Conservation (phyloP, 2,888 invertebrate species). For the Diaperis boleti region DNA sequence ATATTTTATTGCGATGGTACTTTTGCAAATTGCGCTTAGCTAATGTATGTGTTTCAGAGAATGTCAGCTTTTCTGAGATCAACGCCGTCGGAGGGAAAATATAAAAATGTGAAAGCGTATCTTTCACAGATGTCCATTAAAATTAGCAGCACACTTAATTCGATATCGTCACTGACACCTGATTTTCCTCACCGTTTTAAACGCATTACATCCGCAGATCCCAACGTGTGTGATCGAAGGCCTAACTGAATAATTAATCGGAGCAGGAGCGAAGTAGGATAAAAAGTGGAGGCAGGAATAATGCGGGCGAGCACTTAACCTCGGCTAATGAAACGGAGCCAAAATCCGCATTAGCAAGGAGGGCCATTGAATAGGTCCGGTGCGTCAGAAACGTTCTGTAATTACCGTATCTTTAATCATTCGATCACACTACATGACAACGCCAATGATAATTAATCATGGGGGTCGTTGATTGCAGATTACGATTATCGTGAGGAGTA, state of each 20-base stretch:
- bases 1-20: slow-evolving; percentile 27
- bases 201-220: slow-evolving; percentile 4
- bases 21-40: slow-evolving; percentile 20
- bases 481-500: too few species aligned
- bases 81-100: not conserved
- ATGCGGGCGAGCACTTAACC: slow-evolving; percentile 38
- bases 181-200: not conserved
- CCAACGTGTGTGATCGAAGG: slow-evolving; percentile 19
- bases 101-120: too few species aligned
- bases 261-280: slow-evolving; percentile 26
- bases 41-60: not conserved
- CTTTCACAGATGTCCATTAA: too few species aligned
- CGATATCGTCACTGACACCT: not conserved
- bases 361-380: slow-evolving; percentile 13
- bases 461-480: slow-evolving; percentile 38
- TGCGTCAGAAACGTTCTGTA: slow-evolving; percentile 24
- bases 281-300: slow-evolving; percentile 31
- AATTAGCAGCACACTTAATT: not conserved
- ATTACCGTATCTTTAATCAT: slow-evolving; percentile 43
- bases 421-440: slow-evolving; percentile 41
- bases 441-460: slow-evolving; percentile 43
- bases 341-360: slow-evolving; percentile 29
- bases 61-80: not conserved
- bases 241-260: slow-evolving; percentile 40
- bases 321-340: slow-evolving; percentile 23